Conservation (phyloP, 2,797 vertebrate genomes). For the Glossophaga mutica region DNA sequence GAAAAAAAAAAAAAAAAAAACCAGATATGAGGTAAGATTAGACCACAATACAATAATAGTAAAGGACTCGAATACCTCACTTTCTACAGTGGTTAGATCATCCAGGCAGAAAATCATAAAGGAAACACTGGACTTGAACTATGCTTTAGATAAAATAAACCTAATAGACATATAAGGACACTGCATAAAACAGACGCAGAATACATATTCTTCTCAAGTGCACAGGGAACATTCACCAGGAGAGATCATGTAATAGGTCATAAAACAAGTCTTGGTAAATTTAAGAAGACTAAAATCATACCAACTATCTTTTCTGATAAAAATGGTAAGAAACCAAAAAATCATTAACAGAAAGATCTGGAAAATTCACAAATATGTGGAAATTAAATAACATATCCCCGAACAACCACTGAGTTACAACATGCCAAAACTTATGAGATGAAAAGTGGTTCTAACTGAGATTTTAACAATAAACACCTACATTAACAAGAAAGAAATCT, state of each 20-base stretch:
- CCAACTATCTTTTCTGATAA: neutral
- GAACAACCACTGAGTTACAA: neutral
- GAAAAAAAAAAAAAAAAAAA: no score
- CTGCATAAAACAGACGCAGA: neutral
- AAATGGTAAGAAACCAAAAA: neutral
- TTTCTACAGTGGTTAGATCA: neutral
- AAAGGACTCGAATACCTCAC: neutral
- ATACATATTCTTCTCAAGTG: neutral
- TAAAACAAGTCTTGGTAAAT: neutral
- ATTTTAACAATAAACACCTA: neutral
- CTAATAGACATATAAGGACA: neutral
- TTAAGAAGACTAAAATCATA: neutral
- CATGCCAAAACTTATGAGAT: neutral
- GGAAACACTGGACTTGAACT: neutral
- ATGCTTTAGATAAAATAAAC: neutral
- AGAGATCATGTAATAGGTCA: neutral
- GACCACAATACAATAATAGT: neutral
- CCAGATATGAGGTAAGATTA: neutral
- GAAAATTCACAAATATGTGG: neutral
- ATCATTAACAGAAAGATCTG: neutral
- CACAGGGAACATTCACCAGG: neutral
- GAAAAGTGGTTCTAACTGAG: neutral
- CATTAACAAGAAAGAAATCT: neutral
- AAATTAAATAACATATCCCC: neutral
- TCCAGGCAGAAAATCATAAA: neutral